Evolutionary conservation across 2,113 vertebrate genomes (phyloP).

Genomic region (Pycnonotus jocosus): DNA sequence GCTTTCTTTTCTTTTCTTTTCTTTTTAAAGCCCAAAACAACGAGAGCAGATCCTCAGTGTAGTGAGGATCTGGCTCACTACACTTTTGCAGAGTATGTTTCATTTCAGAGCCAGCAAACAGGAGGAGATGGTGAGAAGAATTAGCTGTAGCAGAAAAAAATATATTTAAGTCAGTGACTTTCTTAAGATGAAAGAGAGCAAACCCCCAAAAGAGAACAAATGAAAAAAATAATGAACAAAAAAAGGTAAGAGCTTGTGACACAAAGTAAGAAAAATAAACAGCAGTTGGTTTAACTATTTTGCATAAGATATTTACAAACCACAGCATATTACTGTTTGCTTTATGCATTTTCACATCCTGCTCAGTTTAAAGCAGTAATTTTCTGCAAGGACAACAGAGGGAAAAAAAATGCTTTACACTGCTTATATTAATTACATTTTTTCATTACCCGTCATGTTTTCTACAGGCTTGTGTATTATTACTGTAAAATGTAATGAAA

Average conservation of each 20-base stretch:
- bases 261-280: slow-evolving; percentile 71
- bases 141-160: slow-evolving; percentile 18
- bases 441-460: slow-evolving; percentile 86
- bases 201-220: slow-evolving; percentile 16
- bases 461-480: slow-evolving; percentile 84
- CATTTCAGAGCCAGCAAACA: neutral
- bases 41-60: neutral
- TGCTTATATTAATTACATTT: slow-evolving; percentile 88
- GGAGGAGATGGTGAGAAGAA: neutral
- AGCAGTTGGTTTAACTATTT: slow-evolving; percentile 74
- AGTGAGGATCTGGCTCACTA: neutral
- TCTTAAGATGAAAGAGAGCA: slow-evolving; percentile 22
- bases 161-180: slow-evolving; percentile 44
- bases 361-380: slow-evolving; percentile 80
- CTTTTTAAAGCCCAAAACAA: neutral
- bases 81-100: neutral
- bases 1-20: neutral
- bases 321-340: slow-evolving; percentile 71
- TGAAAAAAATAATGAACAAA: slow-evolving; percentile 19
- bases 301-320: slow-evolving; percentile 82
- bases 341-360: slow-evolving; percentile 80
- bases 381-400: slow-evolving; percentile 82
- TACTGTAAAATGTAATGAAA: slow-evolving; percentile 86
- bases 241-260: slow-evolving; percentile 67
- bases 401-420: slow-evolving; percentile 76